Evolutionary conservation across 2,888 invertebrate genomes (phyloP), one percentile per base, ranked within the genome.

Genomic region (Macrosiphum euphorbiae): DNA sequence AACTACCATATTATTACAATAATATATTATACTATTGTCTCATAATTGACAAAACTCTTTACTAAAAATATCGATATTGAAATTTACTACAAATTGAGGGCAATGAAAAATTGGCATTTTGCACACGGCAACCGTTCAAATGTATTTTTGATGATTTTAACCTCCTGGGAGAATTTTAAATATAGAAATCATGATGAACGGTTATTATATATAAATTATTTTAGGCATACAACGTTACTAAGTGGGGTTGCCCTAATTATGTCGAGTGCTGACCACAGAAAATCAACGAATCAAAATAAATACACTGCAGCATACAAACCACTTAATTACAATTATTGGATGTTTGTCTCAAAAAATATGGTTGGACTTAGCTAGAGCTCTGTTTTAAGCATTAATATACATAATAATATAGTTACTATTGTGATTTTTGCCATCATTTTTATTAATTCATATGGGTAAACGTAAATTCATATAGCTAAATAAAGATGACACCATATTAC

Each of bases 71-170:
- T 92, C n/a, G 7, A 41, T 91, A 88, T 88, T 78, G 52, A 92
- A 67, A 41, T 41, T 52, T 10, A 50, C 13, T 78, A 92, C 28
- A 61, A 90, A 88, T 88, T 88, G 55, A n/a, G 5, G 11, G 26
- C 55, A 28, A 88, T 41, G n/a, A 52, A 78, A 92, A 88, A 78
- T 88, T 88, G 78, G 78, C 78, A 78, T 88, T 92, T 88, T 90
- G 90, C 93, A 90, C 93, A 89, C 93, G 84, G 90, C 85, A 90
- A 86, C 84, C 26, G 61, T 90, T 90, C 28, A 85, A 85, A 94
- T 94, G 93, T 94, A 94, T 94, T 94, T 94, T 94, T 85, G 93
- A 94, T 85, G 90, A 94, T 89, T 90, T 93, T 90, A 50, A 86
- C 90, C 93, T 94, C 90, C 90, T 61, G 44, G 86, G 58, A 86